Evolutionary conservation across 2,113 vertebrate genomes (phyloP).

Genomic region (Dicerorhinus sumatrensis): DNA sequence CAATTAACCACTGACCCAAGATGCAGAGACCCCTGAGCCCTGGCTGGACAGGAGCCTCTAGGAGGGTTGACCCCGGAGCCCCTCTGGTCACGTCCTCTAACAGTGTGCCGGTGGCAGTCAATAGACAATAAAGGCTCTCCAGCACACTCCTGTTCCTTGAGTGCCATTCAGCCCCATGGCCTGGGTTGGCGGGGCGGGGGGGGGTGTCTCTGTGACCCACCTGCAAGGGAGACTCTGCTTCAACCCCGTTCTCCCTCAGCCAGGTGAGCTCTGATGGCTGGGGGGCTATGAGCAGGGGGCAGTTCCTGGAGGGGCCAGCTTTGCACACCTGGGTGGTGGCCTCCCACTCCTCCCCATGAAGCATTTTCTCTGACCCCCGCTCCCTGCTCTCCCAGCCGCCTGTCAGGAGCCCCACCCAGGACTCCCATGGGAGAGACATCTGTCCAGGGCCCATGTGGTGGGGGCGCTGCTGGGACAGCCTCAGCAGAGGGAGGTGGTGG

Average conservation of each 20-base stretch:
- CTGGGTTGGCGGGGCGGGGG: rapidly evolving
- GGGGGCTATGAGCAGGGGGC: neutral
- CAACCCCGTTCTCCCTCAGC: rapidly evolving
- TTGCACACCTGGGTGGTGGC: neutral
- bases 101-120: neutral
- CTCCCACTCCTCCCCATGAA: neutral
- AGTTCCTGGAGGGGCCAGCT: rapidly evolving
- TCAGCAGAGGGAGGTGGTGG: neutral
- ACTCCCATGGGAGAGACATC: neutral
- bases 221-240: neutral
- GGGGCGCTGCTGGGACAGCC: neutral
- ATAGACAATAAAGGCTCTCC: neutral
- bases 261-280: rapidly evolving
- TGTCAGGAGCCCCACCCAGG: neutral
- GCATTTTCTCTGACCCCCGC: rapidly evolving
- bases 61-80: too few species aligned
- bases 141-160: neutral
- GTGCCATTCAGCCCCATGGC: neutral
- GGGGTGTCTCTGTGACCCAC: neutral
- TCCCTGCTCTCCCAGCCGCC: too few species aligned
- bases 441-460: too few species aligned
- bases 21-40: neutral
- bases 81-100: rapidly evolving
- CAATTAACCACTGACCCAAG: too few species aligned
- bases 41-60: neutral